These are phyloP conservation scores for Bombus picipes DNA, from an alignment of 1,140 invertebrate genomes.

Conservation along the genomic window DNA sequence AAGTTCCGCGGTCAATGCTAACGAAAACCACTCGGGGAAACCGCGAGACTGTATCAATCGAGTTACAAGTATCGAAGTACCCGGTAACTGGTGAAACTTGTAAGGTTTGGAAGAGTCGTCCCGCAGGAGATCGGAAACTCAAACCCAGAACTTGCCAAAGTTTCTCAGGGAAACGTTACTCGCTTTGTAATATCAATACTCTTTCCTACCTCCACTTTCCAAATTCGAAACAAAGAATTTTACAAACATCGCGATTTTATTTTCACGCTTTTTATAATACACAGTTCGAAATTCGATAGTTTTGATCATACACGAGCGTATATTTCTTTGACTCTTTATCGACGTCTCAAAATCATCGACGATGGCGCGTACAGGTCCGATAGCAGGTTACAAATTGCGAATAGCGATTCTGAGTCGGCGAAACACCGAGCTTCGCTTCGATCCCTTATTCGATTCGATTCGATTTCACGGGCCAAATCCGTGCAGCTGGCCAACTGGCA, in stretches of 20 bases:
- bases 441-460: conserved; percentile 1
- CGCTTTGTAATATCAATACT: conserved; percentile 6
- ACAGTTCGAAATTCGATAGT: not conserved
- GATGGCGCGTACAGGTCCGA: too few relatives aligned
- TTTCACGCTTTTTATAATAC: not conserved
- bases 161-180: conserved; percentile 30
- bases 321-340: not conserved
- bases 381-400: conserved; percentile 12
- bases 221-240: not conserved
- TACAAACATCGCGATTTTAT: not conserved
- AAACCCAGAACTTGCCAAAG: not conserved
- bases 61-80: conserved; percentile 63
- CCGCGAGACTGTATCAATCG: conserved; percentile 51
- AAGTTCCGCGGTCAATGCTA: conserved; percentile 48
- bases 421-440: not conserved
- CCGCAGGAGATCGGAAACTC: conserved; percentile 50
- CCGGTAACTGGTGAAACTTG: conserved; percentile 39
- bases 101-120: conserved; percentile 45
- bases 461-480: conserved; percentile 33
- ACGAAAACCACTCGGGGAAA: conserved; percentile 40
- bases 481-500: not conserved
- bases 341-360: not conserved
- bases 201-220: too few relatives aligned
- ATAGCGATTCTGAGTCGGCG: not conserved
- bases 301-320: not conserved